Conservation (phyloP, 2,888 invertebrate species). For the Pheosia gnoma region DNA sequence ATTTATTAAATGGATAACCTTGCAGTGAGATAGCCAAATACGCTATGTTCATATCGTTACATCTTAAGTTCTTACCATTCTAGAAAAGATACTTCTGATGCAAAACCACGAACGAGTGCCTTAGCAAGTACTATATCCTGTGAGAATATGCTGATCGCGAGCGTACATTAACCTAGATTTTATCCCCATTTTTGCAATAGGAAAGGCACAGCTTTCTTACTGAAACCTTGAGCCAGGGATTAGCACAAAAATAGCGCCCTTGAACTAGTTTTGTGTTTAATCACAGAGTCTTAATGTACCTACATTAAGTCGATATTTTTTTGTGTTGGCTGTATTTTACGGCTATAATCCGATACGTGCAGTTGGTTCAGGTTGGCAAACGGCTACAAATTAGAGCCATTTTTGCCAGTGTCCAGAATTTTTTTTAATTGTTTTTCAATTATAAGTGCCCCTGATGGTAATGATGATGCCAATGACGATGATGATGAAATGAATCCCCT, state of each 20-base stretch:
- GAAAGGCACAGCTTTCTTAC: background rate
- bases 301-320: background rate
- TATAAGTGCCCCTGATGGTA: too few species aligned
- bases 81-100: background rate
- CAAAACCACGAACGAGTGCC: background rate
- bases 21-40: too few species aligned
- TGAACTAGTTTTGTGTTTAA: background rate
- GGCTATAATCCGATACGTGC: too few species aligned
- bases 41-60: background rate
- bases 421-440: too few species aligned
- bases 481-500: too few species aligned
- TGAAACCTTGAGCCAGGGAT: background rate
- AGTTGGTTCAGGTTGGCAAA: too few species aligned
- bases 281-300: background rate
- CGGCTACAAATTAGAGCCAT: too few species aligned
- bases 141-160: constrained; percentile 5
- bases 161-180: constrained; percentile 6
- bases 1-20: too few species aligned
- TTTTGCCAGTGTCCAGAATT: too few species aligned
- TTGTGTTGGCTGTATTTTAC: too few species aligned
- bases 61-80: background rate
- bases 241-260: background rate
- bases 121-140: background rate
- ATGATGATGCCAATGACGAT: too few species aligned
- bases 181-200: background rate